Conservation (phyloP, 2,113 vertebrate genomes). For the Bagarius yarrelli region DNA sequence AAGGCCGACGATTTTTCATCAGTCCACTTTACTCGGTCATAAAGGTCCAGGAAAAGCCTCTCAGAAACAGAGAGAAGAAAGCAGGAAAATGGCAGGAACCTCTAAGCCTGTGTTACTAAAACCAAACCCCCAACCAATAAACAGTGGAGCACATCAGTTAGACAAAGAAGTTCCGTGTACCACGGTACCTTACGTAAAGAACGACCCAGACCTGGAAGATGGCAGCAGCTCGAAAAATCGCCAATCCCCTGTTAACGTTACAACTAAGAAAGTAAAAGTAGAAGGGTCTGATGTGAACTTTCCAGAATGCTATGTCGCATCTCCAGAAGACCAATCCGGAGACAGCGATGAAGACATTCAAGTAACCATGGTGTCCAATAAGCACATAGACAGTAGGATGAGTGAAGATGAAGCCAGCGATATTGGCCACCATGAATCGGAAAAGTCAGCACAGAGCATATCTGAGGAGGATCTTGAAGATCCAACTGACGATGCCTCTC, state of each 20-base stretch:
- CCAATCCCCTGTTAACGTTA: constrained; percentile 52
- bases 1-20: background rate
- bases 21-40: background rate
- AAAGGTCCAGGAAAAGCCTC: background rate
- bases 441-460: constrained; percentile 33
- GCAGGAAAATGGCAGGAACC: background rate
- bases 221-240: constrained; percentile 59
- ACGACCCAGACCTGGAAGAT: constrained; percentile 56
- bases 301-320: constrained; percentile 37
- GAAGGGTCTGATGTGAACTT: constrained; percentile 53
- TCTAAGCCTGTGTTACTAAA: background rate
- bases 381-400: constrained; percentile 22
- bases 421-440: constrained; percentile 50
- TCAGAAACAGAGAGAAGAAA: constrained; percentile 8
- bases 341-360: constrained; percentile 47
- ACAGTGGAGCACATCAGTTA: background rate
- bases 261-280: constrained; percentile 53
- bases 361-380: constrained; percentile 57
- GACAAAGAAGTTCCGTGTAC: background rate
- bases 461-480: constrained; percentile 28
- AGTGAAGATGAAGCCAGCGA: constrained; percentile 45
- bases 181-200: constrained; percentile 51
- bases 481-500: background rate
- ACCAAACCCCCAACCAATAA: background rate
- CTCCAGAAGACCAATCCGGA: constrained; percentile 29